These are phyloP conservation scores for Acleris cristana DNA, from an alignment of 2,888 invertebrate genomes.

Conservation along the genomic window DNA sequence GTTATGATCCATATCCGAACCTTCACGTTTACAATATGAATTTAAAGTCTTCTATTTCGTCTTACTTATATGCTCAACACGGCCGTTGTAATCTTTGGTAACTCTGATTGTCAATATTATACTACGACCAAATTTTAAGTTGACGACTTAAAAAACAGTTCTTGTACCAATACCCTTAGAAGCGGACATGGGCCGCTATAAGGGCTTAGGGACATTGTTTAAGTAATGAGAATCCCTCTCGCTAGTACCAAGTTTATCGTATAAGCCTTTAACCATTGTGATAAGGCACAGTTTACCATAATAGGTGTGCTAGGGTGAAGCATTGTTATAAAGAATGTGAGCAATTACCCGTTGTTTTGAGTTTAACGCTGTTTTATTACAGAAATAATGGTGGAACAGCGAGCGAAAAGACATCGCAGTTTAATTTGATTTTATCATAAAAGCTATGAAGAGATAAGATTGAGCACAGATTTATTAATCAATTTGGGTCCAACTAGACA, in stretches of 20 bases:
- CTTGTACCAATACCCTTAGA: neutral
- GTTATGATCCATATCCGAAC: too few relatives aligned
- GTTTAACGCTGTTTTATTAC: neutral
- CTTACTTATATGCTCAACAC: too few relatives aligned
- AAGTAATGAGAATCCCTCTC: constrained; percentile 15
- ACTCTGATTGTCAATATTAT: neutral
- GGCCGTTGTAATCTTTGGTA: too few relatives aligned
- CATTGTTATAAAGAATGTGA: constrained; percentile 6
- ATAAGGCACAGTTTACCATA: constrained; percentile 3
- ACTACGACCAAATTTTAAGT: neutral
- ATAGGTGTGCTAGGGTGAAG: neutral
- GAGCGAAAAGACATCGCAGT: neutral
- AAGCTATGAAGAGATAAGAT: too few relatives aligned
- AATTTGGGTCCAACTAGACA: too few relatives aligned
- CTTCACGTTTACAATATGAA: too few relatives aligned
- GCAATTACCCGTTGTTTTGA: constrained; percentile 1
- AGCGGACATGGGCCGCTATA: neutral
- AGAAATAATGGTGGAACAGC: neutral
- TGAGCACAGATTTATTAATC: too few relatives aligned
- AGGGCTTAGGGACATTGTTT: constrained; percentile 15
- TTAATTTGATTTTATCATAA: neutral
- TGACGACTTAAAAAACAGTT: neutral
- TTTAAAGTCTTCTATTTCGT: too few relatives aligned
- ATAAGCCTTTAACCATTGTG: neutral
- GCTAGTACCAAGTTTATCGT: neutral